phyloP scores from a whole-genome alignment of 2,797 vertebrate genomes.

The Alcedo quadribrachys region DNA sequence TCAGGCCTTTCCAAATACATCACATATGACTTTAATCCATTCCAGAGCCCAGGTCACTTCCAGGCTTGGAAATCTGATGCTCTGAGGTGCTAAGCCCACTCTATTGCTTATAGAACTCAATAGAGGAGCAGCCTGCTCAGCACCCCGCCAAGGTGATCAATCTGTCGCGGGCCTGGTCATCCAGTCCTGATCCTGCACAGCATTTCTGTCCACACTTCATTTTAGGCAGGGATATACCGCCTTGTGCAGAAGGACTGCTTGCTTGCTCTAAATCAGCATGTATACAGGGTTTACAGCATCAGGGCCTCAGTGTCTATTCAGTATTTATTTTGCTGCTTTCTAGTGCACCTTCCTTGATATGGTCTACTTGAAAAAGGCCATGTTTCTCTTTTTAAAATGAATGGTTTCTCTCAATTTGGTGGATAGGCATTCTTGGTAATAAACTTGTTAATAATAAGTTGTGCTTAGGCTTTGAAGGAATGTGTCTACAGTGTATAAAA shows the following conservation, averaged over 20 bases:
- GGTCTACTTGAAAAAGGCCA: slow-evolving; percentile 26
- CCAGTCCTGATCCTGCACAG: neutral
- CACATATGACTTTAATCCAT: slow-evolving; percentile 76
- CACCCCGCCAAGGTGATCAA: neutral
- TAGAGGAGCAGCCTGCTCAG: slow-evolving; percentile 24
- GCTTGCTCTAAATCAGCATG: neutral
- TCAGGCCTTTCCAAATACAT: slow-evolving; percentile 74
- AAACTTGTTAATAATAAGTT: neutral
- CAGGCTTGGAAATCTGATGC: slow-evolving; percentile 45
- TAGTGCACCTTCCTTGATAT: neutral
- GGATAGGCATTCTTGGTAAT: neutral
- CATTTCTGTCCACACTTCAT: neutral
- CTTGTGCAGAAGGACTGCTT: neutral
- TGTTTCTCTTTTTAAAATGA: slow-evolving; percentile 4
- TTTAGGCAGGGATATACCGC: neutral
- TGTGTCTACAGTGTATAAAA: slow-evolving; percentile 53
- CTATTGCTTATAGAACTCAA: slow-evolving; percentile 2
- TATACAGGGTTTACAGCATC: neutral
- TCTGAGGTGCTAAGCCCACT: slow-evolving; percentile 33
- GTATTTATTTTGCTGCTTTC: slow-evolving; percentile 53
- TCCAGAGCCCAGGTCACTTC: slow-evolving; percentile 70
- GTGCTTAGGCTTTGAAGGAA: slow-evolving; percentile 61
- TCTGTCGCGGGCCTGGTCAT: neutral
- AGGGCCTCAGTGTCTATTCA: neutral
- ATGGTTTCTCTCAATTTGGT: slow-evolving; percentile 55